These are phyloP conservation scores for Dufourea novaeangliae DNA, from an alignment of 1,140 invertebrate species.

Conservation along the genomic window DNA sequence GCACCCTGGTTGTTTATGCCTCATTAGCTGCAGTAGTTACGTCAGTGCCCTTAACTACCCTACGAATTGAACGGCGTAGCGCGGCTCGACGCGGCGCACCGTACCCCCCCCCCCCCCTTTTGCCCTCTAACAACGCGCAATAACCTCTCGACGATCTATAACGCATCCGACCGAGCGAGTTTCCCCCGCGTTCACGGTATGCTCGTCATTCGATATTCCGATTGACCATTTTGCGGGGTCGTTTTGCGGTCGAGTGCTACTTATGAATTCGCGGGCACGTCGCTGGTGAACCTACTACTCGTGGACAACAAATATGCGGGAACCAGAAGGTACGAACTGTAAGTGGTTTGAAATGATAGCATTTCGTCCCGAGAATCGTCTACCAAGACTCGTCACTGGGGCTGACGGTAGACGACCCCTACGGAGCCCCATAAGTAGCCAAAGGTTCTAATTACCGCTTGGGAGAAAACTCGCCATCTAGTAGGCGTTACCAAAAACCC, in stretches of 20 bases:
- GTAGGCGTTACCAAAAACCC: too few relatives aligned
- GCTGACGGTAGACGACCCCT: too few relatives aligned
- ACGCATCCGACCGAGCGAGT: slow-evolving; percentile 30
- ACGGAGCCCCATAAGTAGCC: too few relatives aligned
- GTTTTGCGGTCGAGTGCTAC: background rate
- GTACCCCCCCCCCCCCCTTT: slow-evolving; percentile 8
- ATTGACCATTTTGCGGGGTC: slow-evolving; percentile 12
- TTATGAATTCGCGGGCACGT: background rate
- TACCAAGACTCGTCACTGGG: too few relatives aligned
- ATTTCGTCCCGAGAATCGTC: too few relatives aligned
- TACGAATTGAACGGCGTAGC: slow-evolving; percentile 64
- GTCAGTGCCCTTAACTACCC: slow-evolving; percentile 72
- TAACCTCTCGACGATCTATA: slow-evolving; percentile 52
- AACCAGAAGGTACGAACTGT: too few relatives aligned
- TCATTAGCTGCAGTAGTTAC: slow-evolving; percentile 74
- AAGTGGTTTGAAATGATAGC: too few relatives aligned
- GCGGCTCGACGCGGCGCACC: slow-evolving; percentile 14
- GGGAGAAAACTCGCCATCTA: too few relatives aligned
- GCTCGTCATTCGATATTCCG: slow-evolving; percentile 19
- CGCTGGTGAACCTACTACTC: too few relatives aligned
- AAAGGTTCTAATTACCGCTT: too few relatives aligned
- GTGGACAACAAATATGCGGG: too few relatives aligned
- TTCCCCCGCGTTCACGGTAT: background rate
- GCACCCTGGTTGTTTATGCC: slow-evolving; percentile 73
- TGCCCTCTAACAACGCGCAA: slow-evolving; percentile 46